A percentile compares a stretch with the other conserved stretches of the same genome.
These are phyloP conservation scores for Microctenopoma steveboyesi DNA, from an alignment of 2,797 vertebrate genomes.

Conservation along the genomic window DNA sequence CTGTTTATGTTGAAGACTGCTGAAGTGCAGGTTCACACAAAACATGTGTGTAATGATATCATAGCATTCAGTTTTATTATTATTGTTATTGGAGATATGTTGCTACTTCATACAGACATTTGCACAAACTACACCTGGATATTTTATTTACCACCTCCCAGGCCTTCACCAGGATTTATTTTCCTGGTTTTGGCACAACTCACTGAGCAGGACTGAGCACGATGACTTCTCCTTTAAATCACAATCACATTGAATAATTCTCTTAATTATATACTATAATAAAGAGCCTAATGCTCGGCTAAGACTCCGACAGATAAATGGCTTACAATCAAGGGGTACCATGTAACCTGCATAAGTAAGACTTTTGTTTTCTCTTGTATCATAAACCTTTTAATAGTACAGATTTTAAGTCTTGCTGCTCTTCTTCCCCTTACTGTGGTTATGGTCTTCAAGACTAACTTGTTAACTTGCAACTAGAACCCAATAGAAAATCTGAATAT, in stretches of 20 bases:
- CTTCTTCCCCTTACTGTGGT: too few species aligned
- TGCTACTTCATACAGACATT: conserved; percentile 25
- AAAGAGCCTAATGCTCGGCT: background rate
- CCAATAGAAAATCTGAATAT: background rate
- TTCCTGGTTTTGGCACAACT: conserved; percentile 18
- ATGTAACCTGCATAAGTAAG: background rate
- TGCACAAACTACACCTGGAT: conserved; percentile 62
- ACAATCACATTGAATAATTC: background rate
- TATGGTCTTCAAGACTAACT: too few species aligned
- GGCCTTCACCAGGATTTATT: too few species aligned
- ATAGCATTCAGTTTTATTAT: conserved; percentile 19
- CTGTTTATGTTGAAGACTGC: conserved; percentile 6
- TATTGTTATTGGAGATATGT: conserved; percentile 21
- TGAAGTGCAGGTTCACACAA: conserved; percentile 26
- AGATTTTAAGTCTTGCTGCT: too few species aligned
- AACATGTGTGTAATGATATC: conserved; percentile 26
- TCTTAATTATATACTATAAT: conserved; percentile 1
- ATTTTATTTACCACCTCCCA: conserved; percentile 25
- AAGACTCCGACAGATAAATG: background rate
- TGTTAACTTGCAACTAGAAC: background rate
- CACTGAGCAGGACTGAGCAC: conserved; percentile 2
- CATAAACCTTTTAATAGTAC: background rate
- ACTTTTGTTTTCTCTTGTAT: background rate
- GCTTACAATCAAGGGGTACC: background rate
- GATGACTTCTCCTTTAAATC: conserved; percentile 8